Evolutionary conservation across 1,140 invertebrate genomes (phyloP).

Genomic region (Drosophila kurseongensis): DNA sequence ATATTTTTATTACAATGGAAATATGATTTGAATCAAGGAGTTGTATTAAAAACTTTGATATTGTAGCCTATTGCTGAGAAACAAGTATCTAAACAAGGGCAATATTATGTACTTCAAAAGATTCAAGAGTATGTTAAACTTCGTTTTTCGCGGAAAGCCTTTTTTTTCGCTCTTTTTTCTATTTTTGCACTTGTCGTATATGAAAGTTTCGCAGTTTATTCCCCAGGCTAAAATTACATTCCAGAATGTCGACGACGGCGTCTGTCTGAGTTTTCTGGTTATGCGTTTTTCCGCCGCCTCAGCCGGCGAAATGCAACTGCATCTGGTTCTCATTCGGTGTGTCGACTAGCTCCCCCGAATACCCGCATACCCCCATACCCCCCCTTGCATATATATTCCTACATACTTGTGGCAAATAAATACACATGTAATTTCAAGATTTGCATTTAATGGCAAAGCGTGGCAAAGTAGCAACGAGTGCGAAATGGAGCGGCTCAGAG

Average conservation of each 20-base stretch:
- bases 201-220: slow-evolving; percentile 68
- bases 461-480: slow-evolving; percentile 9
- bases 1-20: too few species aligned
- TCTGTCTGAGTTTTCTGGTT: slow-evolving; percentile 49
- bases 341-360: not conserved
- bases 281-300: slow-evolving; percentile 33
- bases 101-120: too few species aligned
- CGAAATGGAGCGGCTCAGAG: slow-evolving; percentile 13
- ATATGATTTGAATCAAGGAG: too few species aligned
- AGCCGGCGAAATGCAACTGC: slow-evolving; percentile 19
- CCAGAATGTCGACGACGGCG: slow-evolving; percentile 68
- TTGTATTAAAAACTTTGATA: too few species aligned
- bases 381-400: not conserved
- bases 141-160: not conserved
- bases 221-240: slow-evolving; percentile 76
- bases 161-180: slow-evolving; percentile 15
- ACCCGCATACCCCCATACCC: too few species aligned
- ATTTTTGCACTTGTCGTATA: slow-evolving; percentile 49
- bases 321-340: slow-evolving; percentile 38
- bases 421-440: slow-evolving; percentile 77
- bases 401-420: slow-evolving; percentile 55
- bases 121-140: slow-evolving; percentile 12
- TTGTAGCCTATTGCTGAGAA: too few species aligned
- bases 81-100: too few species aligned
- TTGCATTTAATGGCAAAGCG: slow-evolving; percentile 59